Evolutionary conservation across 2,888 invertebrate species (phyloP).

Genomic region (Chrysina gloriosa): DNA sequence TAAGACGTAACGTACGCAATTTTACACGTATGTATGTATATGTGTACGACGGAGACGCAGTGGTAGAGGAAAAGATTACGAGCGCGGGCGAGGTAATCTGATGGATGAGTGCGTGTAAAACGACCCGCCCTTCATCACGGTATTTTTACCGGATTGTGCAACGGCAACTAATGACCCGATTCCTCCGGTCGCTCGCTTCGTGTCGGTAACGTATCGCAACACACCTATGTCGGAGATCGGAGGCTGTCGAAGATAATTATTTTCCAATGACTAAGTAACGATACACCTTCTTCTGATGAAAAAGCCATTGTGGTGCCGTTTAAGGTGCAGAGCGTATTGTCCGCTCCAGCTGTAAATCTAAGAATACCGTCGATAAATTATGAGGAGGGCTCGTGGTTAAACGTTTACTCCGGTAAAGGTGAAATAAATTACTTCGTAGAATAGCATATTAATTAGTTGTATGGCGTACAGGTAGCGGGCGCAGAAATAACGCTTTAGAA

Average conservation of each 20-base stretch:
- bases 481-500: too few relatives aligned
- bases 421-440: too few relatives aligned
- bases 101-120: constrained; percentile 45
- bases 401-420: too few relatives aligned
- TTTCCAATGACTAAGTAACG: constrained; percentile 11
- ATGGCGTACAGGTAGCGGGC: too few relatives aligned
- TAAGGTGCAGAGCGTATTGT: neutral
- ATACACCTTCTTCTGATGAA: neutral
- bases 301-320: neutral
- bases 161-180: constrained; percentile 50
- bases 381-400: too few relatives aligned
- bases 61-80: neutral
- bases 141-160: constrained; percentile 50
- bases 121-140: constrained; percentile 45
- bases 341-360: too few relatives aligned
- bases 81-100: constrained; percentile 33
- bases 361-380: too few relatives aligned
- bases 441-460: too few relatives aligned
- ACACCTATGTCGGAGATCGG: constrained; percentile 3
- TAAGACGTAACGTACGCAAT: neutral
- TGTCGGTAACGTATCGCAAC: constrained; percentile 6
- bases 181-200: constrained; percentile 18
- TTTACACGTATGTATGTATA: neutral
- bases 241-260: constrained; percentile 14
- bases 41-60: neutral